Percentiles rank a stretch among this genome's conserved stretches.
Conservation (phyloP, 2,113 vertebrate genomes). For the Podarcis cretensis region DNA sequence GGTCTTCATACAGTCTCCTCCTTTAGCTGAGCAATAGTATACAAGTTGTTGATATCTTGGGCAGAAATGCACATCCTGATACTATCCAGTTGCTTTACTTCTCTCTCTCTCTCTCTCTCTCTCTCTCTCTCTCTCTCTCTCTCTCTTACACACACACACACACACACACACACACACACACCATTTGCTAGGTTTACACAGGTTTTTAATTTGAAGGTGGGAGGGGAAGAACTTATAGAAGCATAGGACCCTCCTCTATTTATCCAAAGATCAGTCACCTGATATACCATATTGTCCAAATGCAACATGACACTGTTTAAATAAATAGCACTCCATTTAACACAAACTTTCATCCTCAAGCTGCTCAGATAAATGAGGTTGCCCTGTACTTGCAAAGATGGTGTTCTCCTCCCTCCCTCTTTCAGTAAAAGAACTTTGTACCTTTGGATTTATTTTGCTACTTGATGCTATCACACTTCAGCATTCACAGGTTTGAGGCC, state of each 20-base stretch:
- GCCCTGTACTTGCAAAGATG: not conserved
- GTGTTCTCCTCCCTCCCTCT: not conserved
- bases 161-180: not conserved
- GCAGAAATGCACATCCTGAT: not conserved
- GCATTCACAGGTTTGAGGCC: conserved; percentile 35
- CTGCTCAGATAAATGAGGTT: not conserved
- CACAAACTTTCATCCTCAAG: not conserved
- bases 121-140: too few species aligned
- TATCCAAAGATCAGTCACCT: not conserved
- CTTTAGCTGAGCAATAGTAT: not conserved
- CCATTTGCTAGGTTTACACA: conserved; percentile 7
- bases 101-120: too few species aligned
- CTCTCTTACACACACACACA: too few species aligned
- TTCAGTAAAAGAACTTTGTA: conserved; percentile 37
- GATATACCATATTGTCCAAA: conserved; percentile 2
- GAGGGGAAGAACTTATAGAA: not conserved
- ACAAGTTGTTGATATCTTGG: not conserved
- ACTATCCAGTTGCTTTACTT: not conserved
- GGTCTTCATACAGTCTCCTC: not conserved
- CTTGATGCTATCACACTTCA: conserved; percentile 30
- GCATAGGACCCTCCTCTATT: not conserved
- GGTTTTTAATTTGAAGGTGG: not conserved
- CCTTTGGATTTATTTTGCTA: conserved; percentile 17
- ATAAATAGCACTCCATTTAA: conserved; percentile 6
- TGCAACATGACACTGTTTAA: not conserved